Conservation (phyloP, 37 sponge, comb jelly and placozoan species). For the Geodia barretti region DNA sequence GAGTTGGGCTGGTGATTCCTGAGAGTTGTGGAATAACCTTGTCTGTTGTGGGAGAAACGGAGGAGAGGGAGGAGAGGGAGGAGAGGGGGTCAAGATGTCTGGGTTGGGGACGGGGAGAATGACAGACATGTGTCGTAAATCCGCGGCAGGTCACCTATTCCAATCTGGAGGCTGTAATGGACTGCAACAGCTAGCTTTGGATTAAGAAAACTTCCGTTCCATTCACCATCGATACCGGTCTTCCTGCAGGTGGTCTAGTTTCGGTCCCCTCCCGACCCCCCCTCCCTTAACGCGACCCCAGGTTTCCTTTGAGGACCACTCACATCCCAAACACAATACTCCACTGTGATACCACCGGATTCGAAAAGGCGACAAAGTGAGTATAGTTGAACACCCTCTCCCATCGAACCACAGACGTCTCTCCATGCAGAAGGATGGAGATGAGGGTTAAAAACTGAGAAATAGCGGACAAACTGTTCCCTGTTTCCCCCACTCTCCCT, state of each 20-base stretch:
- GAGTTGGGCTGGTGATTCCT: slow-evolving; percentile 28
- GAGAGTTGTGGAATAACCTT: slow-evolving; percentile 50
- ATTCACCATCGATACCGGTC: slow-evolving; percentile 19
- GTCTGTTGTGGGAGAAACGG: slow-evolving; percentile 4
- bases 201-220: slow-evolving; percentile 63
- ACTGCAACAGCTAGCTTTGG: not conserved
- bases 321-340: no score
- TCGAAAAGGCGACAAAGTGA: slow-evolving; percentile 46
- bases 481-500: slow-evolving; percentile 27
- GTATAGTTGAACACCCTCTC: slow-evolving; percentile 64
- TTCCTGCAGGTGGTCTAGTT: slow-evolving; percentile 27
- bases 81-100: no score
- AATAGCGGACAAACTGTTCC: not conserved
- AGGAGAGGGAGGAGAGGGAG: not conserved
- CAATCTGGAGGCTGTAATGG: slow-evolving; percentile 35
- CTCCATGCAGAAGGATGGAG: slow-evolving; percentile 49
- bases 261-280: slow-evolving; percentile 20
- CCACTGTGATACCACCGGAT: slow-evolving; percentile 56
- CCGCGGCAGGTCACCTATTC: slow-evolving; percentile 52
- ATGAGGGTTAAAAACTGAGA: slow-evolving; percentile 24
- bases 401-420: slow-evolving; percentile 55
- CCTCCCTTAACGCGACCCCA: slow-evolving; percentile 51
- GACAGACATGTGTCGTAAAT: slow-evolving; percentile 26
- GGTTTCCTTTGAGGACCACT: slow-evolving; percentile 2
- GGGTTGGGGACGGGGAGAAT: slow-evolving; percentile 1